phyloP scores from a whole-genome alignment of 2,888 invertebrate genomes.

The Cheilosia impressa region DNA sequence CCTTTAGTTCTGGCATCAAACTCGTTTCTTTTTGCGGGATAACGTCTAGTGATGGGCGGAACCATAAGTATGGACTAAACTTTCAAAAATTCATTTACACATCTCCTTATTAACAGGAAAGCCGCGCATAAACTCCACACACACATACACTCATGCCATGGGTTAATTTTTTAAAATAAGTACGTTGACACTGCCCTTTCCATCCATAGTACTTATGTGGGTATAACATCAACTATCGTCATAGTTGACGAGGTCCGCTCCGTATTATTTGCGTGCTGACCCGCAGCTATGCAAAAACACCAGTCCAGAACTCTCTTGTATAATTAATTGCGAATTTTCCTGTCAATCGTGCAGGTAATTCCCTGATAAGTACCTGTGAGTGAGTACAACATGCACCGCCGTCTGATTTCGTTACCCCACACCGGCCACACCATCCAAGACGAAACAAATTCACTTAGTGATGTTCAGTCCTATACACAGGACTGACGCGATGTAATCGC shows the following conservation, averaged over 20 bases:
- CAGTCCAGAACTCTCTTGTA: conserved; percentile 55
- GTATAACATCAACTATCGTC: conserved; percentile 64
- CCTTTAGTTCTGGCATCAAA: no score
- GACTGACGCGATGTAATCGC: conserved; percentile 71
- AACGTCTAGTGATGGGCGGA: no score
- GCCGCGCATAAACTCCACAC: conserved; percentile 1
- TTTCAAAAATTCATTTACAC: neutral
- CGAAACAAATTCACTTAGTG: conserved; percentile 69
- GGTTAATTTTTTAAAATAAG: conserved; percentile 30
- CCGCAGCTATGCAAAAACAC: conserved; percentile 64
- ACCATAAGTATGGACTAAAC: no score
- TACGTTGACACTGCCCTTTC: conserved; percentile 63
- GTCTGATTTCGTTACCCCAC: conserved; percentile 49
- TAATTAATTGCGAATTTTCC: conserved; percentile 75
- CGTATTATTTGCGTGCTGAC: conserved; percentile 72
- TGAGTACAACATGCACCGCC: conserved; percentile 73
- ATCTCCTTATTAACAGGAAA: conserved; percentile 28
- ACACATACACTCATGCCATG: no score
- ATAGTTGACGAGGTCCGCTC: conserved; percentile 68
- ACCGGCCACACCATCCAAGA: conserved; percentile 44
- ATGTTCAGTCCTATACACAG: conserved; percentile 35
- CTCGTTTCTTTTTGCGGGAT: no score
- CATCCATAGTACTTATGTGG: neutral
- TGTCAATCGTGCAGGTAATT: conserved; percentile 76
- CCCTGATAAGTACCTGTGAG: conserved; percentile 75